Percentiles rank a stretch among this genome's conserved stretches.
These are phyloP conservation scores for Xyrichtys novacula DNA, from an alignment of 2,797 vertebrate genomes.

Conservation along the genomic window DNA sequence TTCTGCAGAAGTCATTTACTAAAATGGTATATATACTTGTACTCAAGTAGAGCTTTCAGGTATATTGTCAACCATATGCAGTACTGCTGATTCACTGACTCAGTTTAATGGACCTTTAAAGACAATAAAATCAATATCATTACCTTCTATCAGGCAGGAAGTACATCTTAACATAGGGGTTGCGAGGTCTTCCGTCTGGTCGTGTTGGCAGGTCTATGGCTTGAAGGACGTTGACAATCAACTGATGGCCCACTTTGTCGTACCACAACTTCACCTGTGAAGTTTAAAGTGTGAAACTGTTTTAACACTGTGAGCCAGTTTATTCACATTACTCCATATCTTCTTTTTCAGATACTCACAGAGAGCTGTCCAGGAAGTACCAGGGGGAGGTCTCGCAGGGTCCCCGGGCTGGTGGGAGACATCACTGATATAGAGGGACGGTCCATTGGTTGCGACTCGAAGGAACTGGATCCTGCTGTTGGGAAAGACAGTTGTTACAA, in stretches of 20 bases:
- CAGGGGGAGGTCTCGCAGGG: constrained; percentile 93
- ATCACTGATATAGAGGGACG: constrained; percentile 98
- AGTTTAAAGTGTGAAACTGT: too few species aligned
- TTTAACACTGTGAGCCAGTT: neutral
- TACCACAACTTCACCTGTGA: constrained; percentile 96
- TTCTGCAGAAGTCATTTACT: too few species aligned
- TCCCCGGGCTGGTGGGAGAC: constrained; percentile 97
- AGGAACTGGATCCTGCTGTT: constrained; percentile 95
- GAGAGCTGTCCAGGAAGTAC: constrained; percentile 96
- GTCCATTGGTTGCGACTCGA: constrained; percentile 99
- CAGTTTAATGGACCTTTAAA: too few species aligned
- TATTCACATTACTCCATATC: neutral
- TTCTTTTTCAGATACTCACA: constrained; percentile 81
- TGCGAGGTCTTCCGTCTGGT: constrained; percentile 93
- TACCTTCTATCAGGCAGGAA: constrained; percentile 98
- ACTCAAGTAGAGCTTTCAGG: too few species aligned
- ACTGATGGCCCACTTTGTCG: constrained; percentile 97
- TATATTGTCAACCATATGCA: too few species aligned
- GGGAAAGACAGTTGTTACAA: neutral
- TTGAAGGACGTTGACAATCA: constrained; percentile 98
- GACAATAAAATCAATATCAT: neutral
- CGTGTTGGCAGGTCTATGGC: constrained; percentile 94
- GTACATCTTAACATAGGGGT: constrained; percentile 99
- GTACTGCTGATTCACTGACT: too few species aligned
- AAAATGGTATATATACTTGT: too few species aligned